Percentiles rank a stretch among this genome's conserved stretches.
These are phyloP conservation scores for Cecidostiba fungosa DNA, from an alignment of 2,888 invertebrate genomes.

Conservation along the genomic window DNA sequence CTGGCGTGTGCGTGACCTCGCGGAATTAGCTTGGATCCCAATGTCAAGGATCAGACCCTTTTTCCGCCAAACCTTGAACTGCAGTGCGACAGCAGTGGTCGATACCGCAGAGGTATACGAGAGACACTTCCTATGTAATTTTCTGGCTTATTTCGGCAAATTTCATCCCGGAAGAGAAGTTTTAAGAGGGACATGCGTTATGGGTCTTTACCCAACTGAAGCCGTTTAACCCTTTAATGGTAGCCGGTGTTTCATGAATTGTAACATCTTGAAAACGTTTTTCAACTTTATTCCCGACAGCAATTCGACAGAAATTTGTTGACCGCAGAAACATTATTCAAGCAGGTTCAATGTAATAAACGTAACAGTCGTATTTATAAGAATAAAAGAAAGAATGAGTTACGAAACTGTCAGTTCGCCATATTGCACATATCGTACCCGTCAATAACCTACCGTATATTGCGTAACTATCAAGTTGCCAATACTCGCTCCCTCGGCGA, in stretches of 20 bases:
- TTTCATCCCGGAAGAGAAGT: conserved; percentile 1
- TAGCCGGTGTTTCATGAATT: not conserved
- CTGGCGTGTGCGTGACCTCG: conserved; percentile 79
- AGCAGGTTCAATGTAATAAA: not conserved
- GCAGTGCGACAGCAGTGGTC: not conserved
- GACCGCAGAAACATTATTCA: not conserved
- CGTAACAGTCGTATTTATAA: not conserved
- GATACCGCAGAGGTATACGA: not conserved
- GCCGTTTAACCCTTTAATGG: conserved; percentile 10
- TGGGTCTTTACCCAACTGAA: not conserved
- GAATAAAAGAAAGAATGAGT: not conserved
- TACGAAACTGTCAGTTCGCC: not conserved
- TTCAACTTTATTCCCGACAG: not conserved
- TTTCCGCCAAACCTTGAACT: conserved; percentile 27
- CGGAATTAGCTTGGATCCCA: conserved; percentile 74
- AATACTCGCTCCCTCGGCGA: not conserved
- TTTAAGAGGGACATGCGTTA: not conserved
- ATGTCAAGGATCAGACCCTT: conserved; percentile 66
- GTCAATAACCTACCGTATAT: not conserved
- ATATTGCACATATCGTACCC: conserved; percentile 11
- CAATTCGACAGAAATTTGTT: not conserved
- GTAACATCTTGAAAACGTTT: not conserved
- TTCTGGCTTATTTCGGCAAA: not conserved
- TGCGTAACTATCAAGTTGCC: not conserved
- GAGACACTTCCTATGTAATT: conserved; percentile 36